Conservation (phyloP, 2,113 vertebrate species). For the Oplegnathus fasciatus region DNA sequence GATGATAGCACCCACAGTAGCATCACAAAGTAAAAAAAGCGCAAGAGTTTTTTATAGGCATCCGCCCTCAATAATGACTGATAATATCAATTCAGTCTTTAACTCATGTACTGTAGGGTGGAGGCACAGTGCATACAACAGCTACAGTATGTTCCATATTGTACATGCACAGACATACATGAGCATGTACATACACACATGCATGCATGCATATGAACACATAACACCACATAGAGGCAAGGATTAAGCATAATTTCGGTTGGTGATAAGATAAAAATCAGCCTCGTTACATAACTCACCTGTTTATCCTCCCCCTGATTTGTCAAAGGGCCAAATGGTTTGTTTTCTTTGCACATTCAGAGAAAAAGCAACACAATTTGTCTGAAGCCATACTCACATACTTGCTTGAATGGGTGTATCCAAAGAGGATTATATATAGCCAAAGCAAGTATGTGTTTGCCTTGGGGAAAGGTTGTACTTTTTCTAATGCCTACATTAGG, state of each 20-base stretch:
- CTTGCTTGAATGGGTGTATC: conserved; percentile 19
- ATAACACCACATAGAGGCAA: background rate
- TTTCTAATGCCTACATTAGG: no score
- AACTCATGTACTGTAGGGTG: background rate
- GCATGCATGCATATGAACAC: background rate
- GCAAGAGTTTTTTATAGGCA: background rate
- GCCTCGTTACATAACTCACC: conserved; percentile 23
- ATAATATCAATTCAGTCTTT: conserved; percentile 8
- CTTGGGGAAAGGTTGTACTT: background rate
- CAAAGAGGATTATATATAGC: conserved; percentile 13
- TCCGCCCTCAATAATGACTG: background rate
- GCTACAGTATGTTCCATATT: background rate
- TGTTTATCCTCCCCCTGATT: conserved; percentile 1
- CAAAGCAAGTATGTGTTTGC: conserved; percentile 34
- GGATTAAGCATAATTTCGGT: conserved; percentile 4
- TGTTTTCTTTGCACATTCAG: conserved; percentile 47
- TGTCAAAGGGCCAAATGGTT: background rate
- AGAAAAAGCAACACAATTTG: background rate
- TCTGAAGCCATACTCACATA: background rate
- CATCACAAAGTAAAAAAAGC: background rate
- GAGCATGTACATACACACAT: background rate
- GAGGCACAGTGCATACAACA: background rate
- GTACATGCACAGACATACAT: background rate
- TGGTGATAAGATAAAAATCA: conserved; percentile 19
- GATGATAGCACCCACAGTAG: background rate